These are phyloP conservation scores for Naja naja DNA, from an alignment of 2,113 vertebrate species.

Conservation along the genomic window DNA sequence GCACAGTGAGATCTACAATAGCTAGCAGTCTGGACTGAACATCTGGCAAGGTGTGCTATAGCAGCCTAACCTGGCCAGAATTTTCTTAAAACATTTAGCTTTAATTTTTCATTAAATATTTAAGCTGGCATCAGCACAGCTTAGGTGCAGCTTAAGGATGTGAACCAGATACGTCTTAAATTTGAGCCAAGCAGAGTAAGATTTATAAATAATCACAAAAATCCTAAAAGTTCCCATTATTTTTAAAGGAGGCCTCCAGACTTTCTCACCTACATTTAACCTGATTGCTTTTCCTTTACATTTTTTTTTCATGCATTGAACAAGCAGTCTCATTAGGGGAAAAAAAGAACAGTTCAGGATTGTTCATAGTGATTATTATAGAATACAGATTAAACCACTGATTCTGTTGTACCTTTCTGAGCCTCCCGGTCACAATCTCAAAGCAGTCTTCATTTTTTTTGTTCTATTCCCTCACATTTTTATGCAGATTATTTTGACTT, in stretches of 20 bases:
- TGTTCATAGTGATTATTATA: conserved; percentile 32
- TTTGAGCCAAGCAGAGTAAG: not conserved
- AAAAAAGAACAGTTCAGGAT: not conserved
- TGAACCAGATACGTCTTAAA: not conserved
- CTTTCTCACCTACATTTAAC: conserved; percentile 4
- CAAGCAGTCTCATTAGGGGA: not conserved
- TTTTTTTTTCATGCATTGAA: conserved; percentile 17
- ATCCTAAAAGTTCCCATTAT: not conserved
- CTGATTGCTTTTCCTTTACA: conserved; percentile 30
- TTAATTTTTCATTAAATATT: not conserved
- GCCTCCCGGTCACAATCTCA: not conserved
- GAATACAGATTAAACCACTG: not conserved
- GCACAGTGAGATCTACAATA: not conserved
- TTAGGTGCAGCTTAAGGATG: not conserved
- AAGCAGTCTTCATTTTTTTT: not conserved
- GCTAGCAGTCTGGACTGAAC: not conserved
- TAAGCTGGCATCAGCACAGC: not conserved
- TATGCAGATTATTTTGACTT: not conserved
- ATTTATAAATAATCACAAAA: not conserved
- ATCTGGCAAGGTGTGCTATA: not conserved
- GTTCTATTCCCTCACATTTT: not conserved
- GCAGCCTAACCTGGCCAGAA: not conserved
- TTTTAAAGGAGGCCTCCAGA: conserved; percentile 23
- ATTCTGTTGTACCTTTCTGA: conserved; percentile 18
- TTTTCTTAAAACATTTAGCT: not conserved